A percentile compares a stretch with the other conserved stretches of the same genome.
Conservation (phyloP, 2,888 invertebrate genomes). For the Xylocampa areola region DNA sequence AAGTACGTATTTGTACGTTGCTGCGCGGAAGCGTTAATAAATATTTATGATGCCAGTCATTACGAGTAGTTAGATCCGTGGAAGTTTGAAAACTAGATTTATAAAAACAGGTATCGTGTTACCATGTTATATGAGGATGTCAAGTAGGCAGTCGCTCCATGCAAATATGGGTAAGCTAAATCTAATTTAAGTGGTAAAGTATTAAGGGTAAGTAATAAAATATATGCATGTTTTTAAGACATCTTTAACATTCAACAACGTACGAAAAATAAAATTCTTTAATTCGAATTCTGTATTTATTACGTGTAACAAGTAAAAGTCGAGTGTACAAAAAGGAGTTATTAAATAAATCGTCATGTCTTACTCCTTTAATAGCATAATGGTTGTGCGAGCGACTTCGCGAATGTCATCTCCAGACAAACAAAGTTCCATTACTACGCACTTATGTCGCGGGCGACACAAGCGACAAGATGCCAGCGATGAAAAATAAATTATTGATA, state of each 20-base stretch:
- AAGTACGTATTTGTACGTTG: no score
- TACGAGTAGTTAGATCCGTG: no score
- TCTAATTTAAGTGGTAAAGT: no score
- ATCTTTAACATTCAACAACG: not conserved
- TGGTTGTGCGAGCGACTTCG: slow-evolving; percentile 44
- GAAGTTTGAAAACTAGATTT: no score
- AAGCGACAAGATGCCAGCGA: slow-evolving; percentile 17
- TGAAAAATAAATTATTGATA: not conserved
- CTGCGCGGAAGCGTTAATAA: no score
- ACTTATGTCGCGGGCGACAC: slow-evolving; percentile 35
- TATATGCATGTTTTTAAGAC: no score
- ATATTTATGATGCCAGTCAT: no score
- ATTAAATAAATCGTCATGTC: slow-evolving; percentile 49
- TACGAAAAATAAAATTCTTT: slow-evolving; percentile 2
- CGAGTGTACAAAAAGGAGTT: slow-evolving; percentile 28
- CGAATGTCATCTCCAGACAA: slow-evolving; percentile 59
- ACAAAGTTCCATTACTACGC: slow-evolving; percentile 63
- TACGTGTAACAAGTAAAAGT: slow-evolving; percentile 33
- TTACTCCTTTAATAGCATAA: slow-evolving; percentile 51
- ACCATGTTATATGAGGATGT: no score
- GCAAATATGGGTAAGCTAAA: no score
- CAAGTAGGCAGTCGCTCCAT: no score
- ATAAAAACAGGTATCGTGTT: no score
- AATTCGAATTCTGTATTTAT: slow-evolving; percentile 18
- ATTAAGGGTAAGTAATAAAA: no score